These are phyloP conservation scores for Sebastes trivittatus DNA, from an alignment of 2,797 vertebrate species.

Conservation along the genomic window DNA sequence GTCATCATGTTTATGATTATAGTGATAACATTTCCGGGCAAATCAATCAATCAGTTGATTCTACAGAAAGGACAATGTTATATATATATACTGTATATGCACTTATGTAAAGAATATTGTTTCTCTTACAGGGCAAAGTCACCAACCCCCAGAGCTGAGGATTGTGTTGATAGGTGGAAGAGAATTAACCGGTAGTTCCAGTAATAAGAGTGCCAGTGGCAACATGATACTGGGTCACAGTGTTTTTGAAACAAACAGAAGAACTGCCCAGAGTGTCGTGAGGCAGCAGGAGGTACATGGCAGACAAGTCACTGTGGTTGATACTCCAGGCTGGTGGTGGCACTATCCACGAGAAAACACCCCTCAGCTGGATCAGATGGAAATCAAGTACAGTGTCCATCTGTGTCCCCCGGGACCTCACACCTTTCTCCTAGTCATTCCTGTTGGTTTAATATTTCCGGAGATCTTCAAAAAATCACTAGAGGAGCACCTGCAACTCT, in stretches of 20 bases:
- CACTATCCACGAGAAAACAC: conserved; percentile 40
- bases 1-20: too few species aligned
- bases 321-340: conserved; percentile 69
- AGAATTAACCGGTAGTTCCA: neutral
- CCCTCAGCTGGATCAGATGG: conserved; percentile 47
- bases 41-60: neutral
- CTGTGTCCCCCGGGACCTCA: conserved; percentile 57
- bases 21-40: neutral
- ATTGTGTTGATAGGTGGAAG: conserved; percentile 61
- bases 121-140: conserved; percentile 19
- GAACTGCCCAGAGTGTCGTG: conserved; percentile 50
- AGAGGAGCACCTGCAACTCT: conserved; percentile 45
- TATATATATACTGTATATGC: too few species aligned
- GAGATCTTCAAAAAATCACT: conserved; percentile 7
- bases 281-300: conserved; percentile 26
- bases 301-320: conserved; percentile 51
- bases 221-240: conserved; percentile 57
- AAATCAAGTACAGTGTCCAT: conserved; percentile 48
- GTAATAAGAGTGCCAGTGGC: conserved; percentile 50
- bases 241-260: conserved; percentile 50
- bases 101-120: rapidly evolving
- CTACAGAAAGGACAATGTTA: neutral
- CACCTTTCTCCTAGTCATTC: conserved; percentile 56
- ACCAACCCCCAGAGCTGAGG: conserved; percentile 17
- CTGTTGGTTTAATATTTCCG: neutral